Conservation (phyloP, 2,797 vertebrate genomes). For the Enteromius anoplus region DNA sequence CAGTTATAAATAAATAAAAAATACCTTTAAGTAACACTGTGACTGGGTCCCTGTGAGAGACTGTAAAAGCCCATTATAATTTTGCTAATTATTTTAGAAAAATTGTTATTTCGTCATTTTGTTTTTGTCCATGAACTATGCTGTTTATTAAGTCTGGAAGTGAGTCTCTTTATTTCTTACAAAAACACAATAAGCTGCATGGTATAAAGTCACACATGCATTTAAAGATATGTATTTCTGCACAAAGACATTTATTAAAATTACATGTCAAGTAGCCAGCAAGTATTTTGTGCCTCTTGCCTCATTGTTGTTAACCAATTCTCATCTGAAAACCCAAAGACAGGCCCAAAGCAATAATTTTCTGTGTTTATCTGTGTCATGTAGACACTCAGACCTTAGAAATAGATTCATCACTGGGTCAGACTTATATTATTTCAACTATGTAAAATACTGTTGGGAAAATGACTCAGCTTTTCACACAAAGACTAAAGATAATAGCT, state of each 20-base stretch:
- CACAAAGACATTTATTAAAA: not conserved
- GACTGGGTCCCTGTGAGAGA: not conserved
- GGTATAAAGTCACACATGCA: not conserved
- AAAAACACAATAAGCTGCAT: not conserved
- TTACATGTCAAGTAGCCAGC: not conserved
- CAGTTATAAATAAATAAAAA: not conserved
- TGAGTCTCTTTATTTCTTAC: not conserved
- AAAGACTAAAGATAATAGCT: not conserved
- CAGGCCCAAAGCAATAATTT: not conserved
- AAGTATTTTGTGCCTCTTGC: not conserved
- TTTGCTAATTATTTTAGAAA: not conserved
- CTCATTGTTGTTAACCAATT: not conserved
- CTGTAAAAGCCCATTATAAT: not conserved
- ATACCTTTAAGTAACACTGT: not conserved
- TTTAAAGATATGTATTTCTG: not conserved
- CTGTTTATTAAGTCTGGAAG: not conserved
- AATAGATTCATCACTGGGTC: not conserved
- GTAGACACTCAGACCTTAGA: not conserved
- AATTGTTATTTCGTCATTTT: not conserved
- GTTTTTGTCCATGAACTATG: not conserved
- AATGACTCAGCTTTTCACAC: not conserved
- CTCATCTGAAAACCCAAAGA: not conserved
- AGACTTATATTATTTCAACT: not conserved
- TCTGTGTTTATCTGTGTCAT: slow-evolving; percentile 6
- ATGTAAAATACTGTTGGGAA: not conserved